These are phyloP conservation scores for Mus minutoides DNA, from an alignment of 2,797 vertebrate species.

Conservation along the genomic window DNA sequence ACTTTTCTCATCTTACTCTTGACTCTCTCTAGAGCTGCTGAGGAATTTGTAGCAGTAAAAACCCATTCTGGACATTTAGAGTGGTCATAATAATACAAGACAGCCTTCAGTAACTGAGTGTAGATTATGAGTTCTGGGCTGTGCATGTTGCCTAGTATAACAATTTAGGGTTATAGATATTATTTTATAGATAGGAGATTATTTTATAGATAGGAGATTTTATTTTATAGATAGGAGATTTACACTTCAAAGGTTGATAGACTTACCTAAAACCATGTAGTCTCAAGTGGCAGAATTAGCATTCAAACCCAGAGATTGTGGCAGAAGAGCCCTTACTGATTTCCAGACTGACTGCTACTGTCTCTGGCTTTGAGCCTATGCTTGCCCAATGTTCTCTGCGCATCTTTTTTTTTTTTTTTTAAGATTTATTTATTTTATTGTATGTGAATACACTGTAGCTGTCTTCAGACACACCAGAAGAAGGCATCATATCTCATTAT, in stretches of 20 bases:
- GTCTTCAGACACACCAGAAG: too few species aligned
- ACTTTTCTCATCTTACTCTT: not conserved
- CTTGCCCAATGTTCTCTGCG: not conserved
- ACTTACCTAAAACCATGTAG: not conserved
- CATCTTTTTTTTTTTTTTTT: too few species aligned
- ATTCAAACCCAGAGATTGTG: not conserved
- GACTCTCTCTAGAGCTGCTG: not conserved
- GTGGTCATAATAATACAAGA: not conserved
- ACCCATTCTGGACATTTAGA: not conserved
- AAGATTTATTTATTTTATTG: too few species aligned
- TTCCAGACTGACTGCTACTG: not conserved
- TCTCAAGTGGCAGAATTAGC: not conserved
- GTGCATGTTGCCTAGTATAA: not conserved
- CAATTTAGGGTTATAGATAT: too few species aligned
- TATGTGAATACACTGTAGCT: too few species aligned
- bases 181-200: slow-evolving; percentile 45
- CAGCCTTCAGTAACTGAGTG: not conserved
- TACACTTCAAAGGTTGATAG: not conserved
- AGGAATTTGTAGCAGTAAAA: not conserved
- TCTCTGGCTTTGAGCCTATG: not conserved
- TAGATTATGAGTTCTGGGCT: not conserved
- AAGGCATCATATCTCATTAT: too few species aligned
- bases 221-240: slow-evolving; percentile 45
- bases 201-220: slow-evolving; percentile 43
- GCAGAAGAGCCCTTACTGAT: not conserved